These are phyloP conservation scores for Argopecten irradians DNA, from an alignment of 1,140 invertebrate genomes.

Conservation along the genomic window DNA sequence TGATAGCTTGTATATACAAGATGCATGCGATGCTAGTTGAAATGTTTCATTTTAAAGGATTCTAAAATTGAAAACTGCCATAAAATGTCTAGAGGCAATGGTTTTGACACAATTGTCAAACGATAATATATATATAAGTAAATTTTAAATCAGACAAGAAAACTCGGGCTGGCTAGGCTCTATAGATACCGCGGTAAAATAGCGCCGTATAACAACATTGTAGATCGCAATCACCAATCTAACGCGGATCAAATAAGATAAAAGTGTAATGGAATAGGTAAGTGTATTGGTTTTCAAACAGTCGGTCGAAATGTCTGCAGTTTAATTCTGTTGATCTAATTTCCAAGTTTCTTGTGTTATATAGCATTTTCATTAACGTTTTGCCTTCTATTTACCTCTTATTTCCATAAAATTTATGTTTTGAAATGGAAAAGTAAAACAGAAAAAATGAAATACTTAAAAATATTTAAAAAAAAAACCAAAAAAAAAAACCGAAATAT, in stretches of 20 bases:
- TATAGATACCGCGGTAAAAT: background rate
- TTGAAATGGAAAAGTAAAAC: too few species aligned
- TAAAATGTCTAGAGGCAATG: conserved; percentile 2
- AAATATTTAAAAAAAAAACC: too few species aligned
- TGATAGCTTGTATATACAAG: background rate
- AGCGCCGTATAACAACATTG: background rate
- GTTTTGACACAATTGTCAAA: conserved; percentile 18
- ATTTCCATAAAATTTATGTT: too few species aligned
- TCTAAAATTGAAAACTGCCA: background rate
- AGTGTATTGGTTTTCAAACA: background rate
- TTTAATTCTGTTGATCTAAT: background rate
- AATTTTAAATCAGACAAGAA: background rate
- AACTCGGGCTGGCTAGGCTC: background rate
- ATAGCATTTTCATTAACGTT: too few species aligned
- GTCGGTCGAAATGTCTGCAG: background rate
- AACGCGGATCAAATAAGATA: background rate
- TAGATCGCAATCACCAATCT: background rate
- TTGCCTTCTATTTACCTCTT: too few species aligned
- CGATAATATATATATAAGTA: background rate
- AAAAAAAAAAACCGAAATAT: too few species aligned
- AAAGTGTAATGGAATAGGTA: background rate
- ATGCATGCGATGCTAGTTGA: background rate
- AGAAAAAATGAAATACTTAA: too few species aligned
- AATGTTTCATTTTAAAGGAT: conserved; percentile 12
- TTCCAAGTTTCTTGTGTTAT: background rate